Percentiles rank a stretch among this genome's conserved stretches.
phyloP scores from a whole-genome alignment of 2,888 invertebrate species.

The Allacma fusca region DNA sequence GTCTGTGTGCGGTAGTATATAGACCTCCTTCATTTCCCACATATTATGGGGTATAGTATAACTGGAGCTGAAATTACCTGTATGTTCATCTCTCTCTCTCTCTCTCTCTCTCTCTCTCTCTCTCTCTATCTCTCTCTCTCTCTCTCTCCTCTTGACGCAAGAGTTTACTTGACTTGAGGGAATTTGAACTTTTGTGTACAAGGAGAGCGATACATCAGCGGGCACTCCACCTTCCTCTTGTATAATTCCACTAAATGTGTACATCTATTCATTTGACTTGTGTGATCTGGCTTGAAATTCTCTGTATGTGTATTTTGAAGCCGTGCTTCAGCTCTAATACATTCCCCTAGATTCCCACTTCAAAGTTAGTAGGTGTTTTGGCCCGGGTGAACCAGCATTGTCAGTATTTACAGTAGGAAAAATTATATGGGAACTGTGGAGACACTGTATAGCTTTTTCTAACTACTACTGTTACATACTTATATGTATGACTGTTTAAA shows the following conservation, averaged over 20 bases:
- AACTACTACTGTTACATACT: neutral
- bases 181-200: constrained; percentile 20
- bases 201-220: neutral
- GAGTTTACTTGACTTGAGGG: constrained; percentile 35
- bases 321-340: neutral
- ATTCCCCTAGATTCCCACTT: neutral
- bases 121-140: neutral
- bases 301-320: neutral
- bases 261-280: neutral
- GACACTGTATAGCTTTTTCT: too few species aligned
- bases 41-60: neutral
- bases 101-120: constrained; percentile 12
- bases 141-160: neutral
- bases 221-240: neutral
- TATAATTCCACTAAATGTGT: neutral
- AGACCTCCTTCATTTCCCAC: neutral
- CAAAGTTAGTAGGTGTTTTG: neutral
- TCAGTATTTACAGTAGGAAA: too few species aligned
- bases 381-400: neutral
- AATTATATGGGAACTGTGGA: too few species aligned
- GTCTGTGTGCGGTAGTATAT: neutral
- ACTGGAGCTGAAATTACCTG: constrained; percentile 27
- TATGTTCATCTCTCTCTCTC: constrained; percentile 10
- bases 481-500: neutral
- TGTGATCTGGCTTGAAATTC: neutral